Base-by-base conservation (phyloP, 2,888 invertebrate genomes). In the Melipona beecheii region DNA sequence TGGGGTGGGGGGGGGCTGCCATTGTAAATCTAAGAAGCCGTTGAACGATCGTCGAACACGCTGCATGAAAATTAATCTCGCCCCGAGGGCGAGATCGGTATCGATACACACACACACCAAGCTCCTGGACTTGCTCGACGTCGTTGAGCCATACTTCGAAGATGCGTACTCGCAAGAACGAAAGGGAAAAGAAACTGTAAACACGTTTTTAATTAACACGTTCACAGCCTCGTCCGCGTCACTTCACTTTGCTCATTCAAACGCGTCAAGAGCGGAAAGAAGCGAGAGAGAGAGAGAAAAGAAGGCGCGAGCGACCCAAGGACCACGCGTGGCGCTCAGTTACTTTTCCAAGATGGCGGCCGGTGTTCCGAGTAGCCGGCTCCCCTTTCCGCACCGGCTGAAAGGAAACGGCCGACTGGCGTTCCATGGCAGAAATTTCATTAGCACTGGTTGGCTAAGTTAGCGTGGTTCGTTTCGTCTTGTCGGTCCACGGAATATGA, bases 381-480 rank as follows among this genome's bases (percentile, higher is more conserved):
- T 31, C 36, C 9, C 36, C 65, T 56, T 70, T 58, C 17, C 31
- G 31, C 36, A 36, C 21, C 65, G 56, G 60, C 27, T 31, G 69
- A 81, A 83, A 81, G 75, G 60, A 72, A 68, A 66, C 70, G 58
- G 52, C 68, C 73, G 65, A 69, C 54, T 76, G 49, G 60, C 75
- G 70, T 81, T 81, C 50, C 75, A 52, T 58, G 69, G 72, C n/a
- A 79, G 78, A 89, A 89, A 89, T 89, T 89, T 87, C 87, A 89
- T 89, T 89, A 89, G 87, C 79, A 75, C 72, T 81, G 17, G 75
- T 87, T 36, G 36, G 31, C 80, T 76, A 68, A 69, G 78, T 84
- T 86, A 70, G 31, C 80, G 73, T 75, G 76, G 79, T 64, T 76
- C 78, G 72, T 84, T 81, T 83, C 73, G 69, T 76, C 83, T 84